phyloP scores from a whole-genome alignment of 2,113 vertebrate species.

The Paradisaea rubra region DNA sequence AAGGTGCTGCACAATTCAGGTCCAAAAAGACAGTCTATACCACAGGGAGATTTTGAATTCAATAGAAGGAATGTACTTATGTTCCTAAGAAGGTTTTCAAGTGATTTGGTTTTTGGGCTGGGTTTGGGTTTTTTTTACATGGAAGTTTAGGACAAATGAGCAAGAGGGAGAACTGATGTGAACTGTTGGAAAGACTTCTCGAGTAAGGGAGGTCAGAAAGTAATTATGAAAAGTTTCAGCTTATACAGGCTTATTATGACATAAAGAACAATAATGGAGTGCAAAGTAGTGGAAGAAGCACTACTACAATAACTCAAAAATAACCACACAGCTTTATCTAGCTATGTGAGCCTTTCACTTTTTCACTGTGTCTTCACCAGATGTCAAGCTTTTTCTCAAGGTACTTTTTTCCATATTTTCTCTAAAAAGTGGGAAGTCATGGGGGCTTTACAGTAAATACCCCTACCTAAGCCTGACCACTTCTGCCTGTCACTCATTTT shows the following conservation, averaged over 20 bases:
- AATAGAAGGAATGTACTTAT: accelerated
- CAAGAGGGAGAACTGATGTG: neutral
- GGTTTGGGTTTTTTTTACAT: neutral
- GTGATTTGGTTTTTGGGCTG: neutral
- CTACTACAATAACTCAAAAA: neutral
- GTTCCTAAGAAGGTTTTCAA: neutral
- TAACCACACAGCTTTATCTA: neutral
- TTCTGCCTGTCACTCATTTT: neutral
- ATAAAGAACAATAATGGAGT: neutral
- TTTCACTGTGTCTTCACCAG: neutral
- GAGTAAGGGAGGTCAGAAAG: neutral
- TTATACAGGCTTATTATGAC: neutral
- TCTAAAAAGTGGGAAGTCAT: neutral
- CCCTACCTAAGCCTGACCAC: neutral
- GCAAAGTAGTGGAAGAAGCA: neutral
- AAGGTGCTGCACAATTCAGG: neutral
- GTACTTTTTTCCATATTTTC: neutral
- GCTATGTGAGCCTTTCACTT: neutral
- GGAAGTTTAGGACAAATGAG: neutral
- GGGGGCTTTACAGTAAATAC: neutral
- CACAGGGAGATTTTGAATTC: neutral
- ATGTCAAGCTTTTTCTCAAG: neutral
- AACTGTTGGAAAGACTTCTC: neutral
- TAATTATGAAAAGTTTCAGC: neutral
- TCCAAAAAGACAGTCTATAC: neutral